Base-by-base conservation (phyloP, 1,140 invertebrate genomes). In the Tetramorium simillimum region DNA sequence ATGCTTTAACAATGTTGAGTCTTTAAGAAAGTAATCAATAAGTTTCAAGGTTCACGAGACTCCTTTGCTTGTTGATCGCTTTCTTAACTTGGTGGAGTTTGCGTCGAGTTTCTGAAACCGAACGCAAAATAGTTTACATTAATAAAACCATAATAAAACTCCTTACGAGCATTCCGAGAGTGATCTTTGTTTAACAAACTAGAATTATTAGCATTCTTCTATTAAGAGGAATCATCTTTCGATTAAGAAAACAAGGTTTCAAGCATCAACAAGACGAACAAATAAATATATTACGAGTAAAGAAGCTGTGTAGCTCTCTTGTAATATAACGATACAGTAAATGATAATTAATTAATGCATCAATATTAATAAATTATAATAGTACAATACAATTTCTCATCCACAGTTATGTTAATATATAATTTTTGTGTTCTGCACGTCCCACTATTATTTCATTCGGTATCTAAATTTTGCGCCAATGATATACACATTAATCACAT, bases 21-120 rank as follows among this genome's bases (percentile, higher is more conserved):
- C 56, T 75, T 84, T 73, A 84, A 84, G 69, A 84, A 84, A 84
- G 69, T 75, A 84, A 84, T 84, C 80, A 60, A 84, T 84, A 84
- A 84, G 80, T 84, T 84, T 84, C 53, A 84, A 75, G 69, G 67
- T 84, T 84, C 53, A 62, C 40, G 53, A 49, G 40, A 84, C 80
- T 84, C 24, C 67, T 82, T 46, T 70, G 78, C 62, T 84, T 84
- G 80, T 84, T 73, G 80, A 75, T 84, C 53, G 51, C 69, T 60
- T 84, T 75, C 80, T 75, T 84, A 75, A 84, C 80, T 84, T 16
- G 53, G 7, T 28, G 53, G 40, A 84, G 69, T 60, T 73, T 82
- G 21, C 21, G 10, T 21, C 16, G 46, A 70, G 46, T 81, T 81
- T 81, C 78, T 84, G 51, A 73, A 75, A 49, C 40, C 80, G 40